phyloP scores from a whole-genome alignment of 2,888 invertebrate genomes.

The Heteromyza rotundicornis region DNA sequence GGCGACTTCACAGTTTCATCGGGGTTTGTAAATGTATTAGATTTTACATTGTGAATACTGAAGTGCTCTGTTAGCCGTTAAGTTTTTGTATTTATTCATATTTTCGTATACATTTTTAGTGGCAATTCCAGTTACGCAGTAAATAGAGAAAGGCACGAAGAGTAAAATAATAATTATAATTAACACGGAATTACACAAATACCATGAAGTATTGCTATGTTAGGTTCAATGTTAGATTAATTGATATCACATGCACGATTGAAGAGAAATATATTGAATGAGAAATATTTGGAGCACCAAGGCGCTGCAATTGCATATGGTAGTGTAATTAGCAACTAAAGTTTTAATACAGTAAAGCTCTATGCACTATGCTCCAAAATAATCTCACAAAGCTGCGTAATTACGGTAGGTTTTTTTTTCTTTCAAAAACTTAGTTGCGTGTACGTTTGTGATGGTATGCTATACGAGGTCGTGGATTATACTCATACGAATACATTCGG shows the following conservation, averaged over 20 bases:
- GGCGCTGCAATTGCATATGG: neutral
- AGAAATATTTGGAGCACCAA: constrained; percentile 12
- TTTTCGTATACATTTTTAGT: constrained; percentile 12
- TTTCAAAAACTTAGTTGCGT: too few relatives aligned
- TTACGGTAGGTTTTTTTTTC: too few relatives aligned
- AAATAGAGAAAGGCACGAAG: constrained; percentile 34
- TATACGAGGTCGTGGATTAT: constrained; percentile 57
- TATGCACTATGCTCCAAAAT: constrained; percentile 22
- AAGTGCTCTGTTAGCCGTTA: constrained; percentile 52
- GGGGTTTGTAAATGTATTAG: constrained; percentile 46
- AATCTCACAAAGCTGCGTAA: constrained; percentile 23
- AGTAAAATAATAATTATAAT: constrained; percentile 51
- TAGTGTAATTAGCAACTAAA: neutral
- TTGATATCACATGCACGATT: constrained; percentile 22
- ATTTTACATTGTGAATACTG: constrained; percentile 57
- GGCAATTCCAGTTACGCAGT: constrained; percentile 18
- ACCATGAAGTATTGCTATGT: constrained; percentile 12
- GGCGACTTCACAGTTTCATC: constrained; percentile 58
- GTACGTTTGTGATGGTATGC: constrained; percentile 36
- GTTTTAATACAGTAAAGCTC: neutral
- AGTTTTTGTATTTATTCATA: constrained; percentile 6
- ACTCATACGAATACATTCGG: constrained; percentile 9
- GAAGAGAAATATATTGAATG: neutral
- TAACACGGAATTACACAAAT: constrained; percentile 28
- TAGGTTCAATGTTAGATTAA: neutral